Evolutionary conservation across 2,888 invertebrate species (phyloP).

Genomic region (Diarsia dahlii): DNA sequence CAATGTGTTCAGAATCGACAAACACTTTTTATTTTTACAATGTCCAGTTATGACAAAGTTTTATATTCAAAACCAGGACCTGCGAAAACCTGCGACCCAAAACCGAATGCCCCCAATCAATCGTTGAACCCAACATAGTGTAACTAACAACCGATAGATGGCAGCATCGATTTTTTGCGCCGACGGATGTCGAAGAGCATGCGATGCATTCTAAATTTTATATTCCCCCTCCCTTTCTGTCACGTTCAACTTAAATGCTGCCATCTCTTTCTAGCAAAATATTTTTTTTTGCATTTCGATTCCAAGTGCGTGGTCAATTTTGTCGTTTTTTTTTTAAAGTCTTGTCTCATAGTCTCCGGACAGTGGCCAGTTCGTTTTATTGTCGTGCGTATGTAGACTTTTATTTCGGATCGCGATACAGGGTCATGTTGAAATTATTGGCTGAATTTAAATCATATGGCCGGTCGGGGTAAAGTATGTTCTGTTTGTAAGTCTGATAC

Average conservation of each 20-base stretch:
- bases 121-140: constrained; percentile 72
- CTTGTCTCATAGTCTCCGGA: constrained; percentile 82
- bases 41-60: constrained; percentile 54
- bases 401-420: constrained; percentile 68
- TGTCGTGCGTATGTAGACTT: constrained; percentile 74
- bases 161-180: constrained; percentile 84
- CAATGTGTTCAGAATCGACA: constrained; percentile 31
- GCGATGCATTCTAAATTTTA: constrained; percentile 90
- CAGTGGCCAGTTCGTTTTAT: constrained; percentile 78
- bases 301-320: constrained; percentile 88
- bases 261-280: constrained; percentile 83
- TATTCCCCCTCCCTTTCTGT: constrained; percentile 81
- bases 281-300: constrained; percentile 89
- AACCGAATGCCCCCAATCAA: constrained; percentile 60
- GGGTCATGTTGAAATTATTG: constrained; percentile 71
- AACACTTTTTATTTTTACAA: constrained; percentile 22
- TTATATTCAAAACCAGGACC: constrained; percentile 52
- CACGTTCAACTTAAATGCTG: constrained; percentile 71
- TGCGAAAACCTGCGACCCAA: constrained; percentile 36
- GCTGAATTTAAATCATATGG: constrained; percentile 68
- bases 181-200: constrained; percentile 89
- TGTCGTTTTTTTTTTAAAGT: constrained; percentile 83
- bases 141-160: constrained; percentile 83
- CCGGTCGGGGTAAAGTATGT: constrained; percentile 47
- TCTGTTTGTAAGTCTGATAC: constrained; percentile 55